A percentile compares a stretch with the other conserved stretches of the same genome.
These are phyloP conservation scores for Acronicta aceris DNA, from an alignment of 2,888 invertebrate species.

Conservation along the genomic window DNA sequence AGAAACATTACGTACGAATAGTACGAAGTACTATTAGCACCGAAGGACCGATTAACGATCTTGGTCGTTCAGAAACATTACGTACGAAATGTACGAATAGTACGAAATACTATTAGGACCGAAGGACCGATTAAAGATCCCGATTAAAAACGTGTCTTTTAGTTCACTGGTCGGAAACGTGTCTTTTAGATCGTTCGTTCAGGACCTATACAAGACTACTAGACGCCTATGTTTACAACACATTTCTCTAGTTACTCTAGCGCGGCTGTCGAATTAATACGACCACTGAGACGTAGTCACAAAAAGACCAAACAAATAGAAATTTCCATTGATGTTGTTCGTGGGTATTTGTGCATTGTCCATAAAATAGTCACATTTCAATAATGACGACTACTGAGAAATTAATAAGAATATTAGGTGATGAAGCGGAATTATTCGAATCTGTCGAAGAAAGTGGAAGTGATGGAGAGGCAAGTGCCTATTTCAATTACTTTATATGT, in stretches of 20 bases:
- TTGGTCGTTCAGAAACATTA: too few relatives aligned
- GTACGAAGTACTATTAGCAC: too few relatives aligned
- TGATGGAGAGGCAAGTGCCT: constrained; percentile 30
- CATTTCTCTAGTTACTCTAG: constrained; percentile 29
- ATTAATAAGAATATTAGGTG: constrained; percentile 30
- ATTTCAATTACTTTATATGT: constrained; percentile 20
- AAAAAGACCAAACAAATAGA: constrained; percentile 27
- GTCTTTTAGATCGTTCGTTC: too few relatives aligned
- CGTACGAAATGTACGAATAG: too few relatives aligned
- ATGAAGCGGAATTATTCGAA: constrained; percentile 17
- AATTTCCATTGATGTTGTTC: constrained; percentile 32
- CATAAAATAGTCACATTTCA: constrained; percentile 27
- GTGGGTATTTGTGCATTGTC: constrained; percentile 29
- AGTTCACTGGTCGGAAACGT: too few relatives aligned
- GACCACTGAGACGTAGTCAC: constrained; percentile 30
- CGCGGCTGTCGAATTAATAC: constrained; percentile 31
- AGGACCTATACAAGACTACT: too few relatives aligned
- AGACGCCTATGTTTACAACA: constrained; percentile 24
- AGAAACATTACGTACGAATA: too few relatives aligned
- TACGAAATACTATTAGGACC: too few relatives aligned
- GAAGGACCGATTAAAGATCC: too few relatives aligned
- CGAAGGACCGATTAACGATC: too few relatives aligned
- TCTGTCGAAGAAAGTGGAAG: constrained; percentile 17
- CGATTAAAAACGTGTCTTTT: too few relatives aligned
- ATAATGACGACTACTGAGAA: constrained; percentile 26